Conservation (phyloP, 2,113 vertebrate species). For the Theristicus caerulescens region DNA sequence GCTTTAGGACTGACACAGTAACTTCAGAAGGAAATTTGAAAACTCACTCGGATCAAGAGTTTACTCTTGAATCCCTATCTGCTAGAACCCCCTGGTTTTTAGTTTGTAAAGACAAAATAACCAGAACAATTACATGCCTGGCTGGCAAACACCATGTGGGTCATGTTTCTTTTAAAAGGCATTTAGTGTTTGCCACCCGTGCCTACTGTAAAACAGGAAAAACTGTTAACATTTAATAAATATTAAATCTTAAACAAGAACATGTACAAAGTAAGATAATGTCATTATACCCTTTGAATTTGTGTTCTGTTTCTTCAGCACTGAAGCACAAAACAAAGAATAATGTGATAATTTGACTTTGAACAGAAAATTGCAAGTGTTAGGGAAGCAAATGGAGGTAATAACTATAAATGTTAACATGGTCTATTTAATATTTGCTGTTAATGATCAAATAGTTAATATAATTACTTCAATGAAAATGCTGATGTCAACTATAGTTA, state of each 20-base stretch:
- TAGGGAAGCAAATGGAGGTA: background rate
- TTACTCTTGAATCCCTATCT: background rate
- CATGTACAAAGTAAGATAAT: background rate
- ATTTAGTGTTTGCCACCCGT: background rate
- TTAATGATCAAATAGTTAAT: background rate
- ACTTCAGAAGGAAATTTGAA: background rate
- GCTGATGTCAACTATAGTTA: background rate
- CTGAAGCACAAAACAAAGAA: background rate
- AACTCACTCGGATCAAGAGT: background rate
- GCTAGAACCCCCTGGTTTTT: background rate
- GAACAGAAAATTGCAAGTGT: background rate
- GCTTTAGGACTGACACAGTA: background rate
- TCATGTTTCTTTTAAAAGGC: background rate
- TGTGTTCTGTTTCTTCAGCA: background rate
- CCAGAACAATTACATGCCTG: background rate
- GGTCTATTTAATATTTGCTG: background rate
- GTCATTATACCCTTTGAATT: background rate
- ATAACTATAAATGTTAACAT: background rate
- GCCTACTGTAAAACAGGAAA: background rate
- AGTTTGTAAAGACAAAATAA: background rate
- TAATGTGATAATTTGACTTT: background rate
- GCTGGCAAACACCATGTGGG: background rate
- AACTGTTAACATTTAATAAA: background rate
- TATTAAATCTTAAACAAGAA: background rate
- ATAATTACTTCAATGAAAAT: background rate